Evolutionary conservation across 2,888 invertebrate species (phyloP), one percentile per base, ranked within the genome.

Genomic region (Cantharis nigra): DNA sequence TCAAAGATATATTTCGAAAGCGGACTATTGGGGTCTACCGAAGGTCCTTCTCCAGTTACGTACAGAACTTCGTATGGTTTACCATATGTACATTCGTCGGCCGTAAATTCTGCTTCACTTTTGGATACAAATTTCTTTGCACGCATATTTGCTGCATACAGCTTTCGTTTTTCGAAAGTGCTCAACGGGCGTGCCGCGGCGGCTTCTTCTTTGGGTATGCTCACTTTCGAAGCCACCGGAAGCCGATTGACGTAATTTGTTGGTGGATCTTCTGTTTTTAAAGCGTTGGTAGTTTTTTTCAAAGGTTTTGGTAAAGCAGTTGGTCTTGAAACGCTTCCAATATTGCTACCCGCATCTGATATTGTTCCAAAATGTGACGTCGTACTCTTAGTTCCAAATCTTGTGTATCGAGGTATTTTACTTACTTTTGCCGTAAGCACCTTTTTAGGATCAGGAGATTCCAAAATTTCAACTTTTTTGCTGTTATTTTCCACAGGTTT

Each of bases 141-240:
- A 18, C 77, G 71, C 20, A 77, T 16, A 13, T 9, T 23, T 63
- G 64, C 74, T 18, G 67, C 67, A 20, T 77, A 77, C 7, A 20
- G 67, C 30, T 77, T 77, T 5, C 77, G 70, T 28, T 71, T 77
- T 63, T 74, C 74, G 26, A 64, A 77, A 28, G 64, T 71, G 18
- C 77, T 74, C 33, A 73, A 23, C 26, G 11, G 16, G 3, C 65
- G 16, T 69, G 7, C n/a, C n/a, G n/a, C n/a, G 23, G 3, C 18
- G 7, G n/a, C 26, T 3, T 13, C 13, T n/a, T 20, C n/a, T 14
- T 23, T 67, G 9, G 20, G 9, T 7, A 7, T 13, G n/a, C 13
- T 23, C 3, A 9, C 0, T 67, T 23, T 67, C n/a, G 65, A 0
- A n/a, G n/a, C 1, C n/a, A 49, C n/a, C 5, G 49, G 49, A 49